Evolutionary conservation across 2,113 vertebrate species (phyloP), one percentile per base, ranked within the genome.

Genomic region (Chiloscyllium plagiosum): DNA sequence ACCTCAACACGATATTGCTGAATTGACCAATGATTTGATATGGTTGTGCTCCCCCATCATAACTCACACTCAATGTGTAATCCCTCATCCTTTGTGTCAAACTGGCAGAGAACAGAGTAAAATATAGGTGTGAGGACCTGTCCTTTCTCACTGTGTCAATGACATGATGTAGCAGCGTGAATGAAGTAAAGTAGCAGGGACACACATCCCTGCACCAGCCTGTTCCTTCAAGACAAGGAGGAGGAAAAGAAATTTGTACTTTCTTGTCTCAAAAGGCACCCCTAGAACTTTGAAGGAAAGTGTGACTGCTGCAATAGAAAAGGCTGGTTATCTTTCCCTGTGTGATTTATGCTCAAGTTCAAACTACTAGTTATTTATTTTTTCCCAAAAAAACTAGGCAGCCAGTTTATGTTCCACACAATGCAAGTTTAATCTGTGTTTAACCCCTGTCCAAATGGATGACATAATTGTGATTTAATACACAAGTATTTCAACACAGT

Each of bases 391-490:
- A 50, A 72, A 61, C 56, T 52, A 72, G 68, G 94, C 94, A 70
- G 68, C 68, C 22, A 76, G 94, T 72, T 95, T 47, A 95, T 29
- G 24, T 72, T 72, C 68, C 68, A 72, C 24, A 95, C 68, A 95
- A 95, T 50, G 8, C 22, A 42, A 29, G 65, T 95, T 95, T 70
- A 70, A 72, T 95, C 42, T 72, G 93, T 50, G 37, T 70, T 95
- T 95, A 95, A 95, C 93, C 93, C 93, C 68, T 72, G n/a, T 95
- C 94, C 94, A 72, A 95, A 95, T 2, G 26, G 94, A 95, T 95
- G 94, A 95, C 94, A 95, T 95, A 72, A 95, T 95, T 95, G 94
- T 95, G 94, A 95, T 95, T 95, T 95, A 95, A 95, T 72, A 72
- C 68, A 72, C 12, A 47, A 47, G 13, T 52, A 95, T 95, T 95